These are phyloP conservation scores for Narcine bancroftii DNA, from an alignment of 2,113 vertebrate species.

Conservation along the genomic window DNA sequence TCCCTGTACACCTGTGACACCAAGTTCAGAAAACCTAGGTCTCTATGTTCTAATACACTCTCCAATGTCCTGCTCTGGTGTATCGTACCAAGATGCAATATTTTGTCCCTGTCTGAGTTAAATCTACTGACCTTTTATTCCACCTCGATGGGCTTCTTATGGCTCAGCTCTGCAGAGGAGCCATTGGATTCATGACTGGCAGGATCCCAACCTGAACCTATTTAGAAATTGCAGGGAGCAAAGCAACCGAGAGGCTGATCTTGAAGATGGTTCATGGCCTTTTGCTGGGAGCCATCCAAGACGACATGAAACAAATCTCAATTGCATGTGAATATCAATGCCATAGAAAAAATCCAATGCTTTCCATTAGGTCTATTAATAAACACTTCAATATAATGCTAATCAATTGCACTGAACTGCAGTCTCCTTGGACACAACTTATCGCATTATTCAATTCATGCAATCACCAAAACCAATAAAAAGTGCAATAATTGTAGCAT, in stretches of 20 bases:
- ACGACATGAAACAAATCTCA: not conserved
- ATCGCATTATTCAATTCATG: not conserved
- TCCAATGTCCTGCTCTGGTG: no score
- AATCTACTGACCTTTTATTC: not conserved
- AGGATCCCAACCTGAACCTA: not conserved
- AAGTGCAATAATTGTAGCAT: not conserved
- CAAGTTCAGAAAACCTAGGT: no score
- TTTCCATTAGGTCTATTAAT: not conserved
- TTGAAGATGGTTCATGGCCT: not conserved
- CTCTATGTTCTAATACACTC: no score
- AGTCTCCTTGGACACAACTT: not conserved
- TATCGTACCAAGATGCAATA: no score
- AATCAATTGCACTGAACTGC: not conserved
- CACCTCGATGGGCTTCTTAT: no score
- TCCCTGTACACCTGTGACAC: no score
- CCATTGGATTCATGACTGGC: not conserved
- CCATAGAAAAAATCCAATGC: not conserved
- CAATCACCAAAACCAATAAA: not conserved
- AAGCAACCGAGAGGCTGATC: not conserved
- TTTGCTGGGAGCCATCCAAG: not conserved
- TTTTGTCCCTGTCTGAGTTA: no score
- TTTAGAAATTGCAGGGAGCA: not conserved
- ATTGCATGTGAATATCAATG: not conserved
- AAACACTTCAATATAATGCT: not conserved
- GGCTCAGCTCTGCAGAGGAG: not conserved